Conservation (phyloP, 2,113 vertebrate species). For the Cyrtonyx montezumae region DNA sequence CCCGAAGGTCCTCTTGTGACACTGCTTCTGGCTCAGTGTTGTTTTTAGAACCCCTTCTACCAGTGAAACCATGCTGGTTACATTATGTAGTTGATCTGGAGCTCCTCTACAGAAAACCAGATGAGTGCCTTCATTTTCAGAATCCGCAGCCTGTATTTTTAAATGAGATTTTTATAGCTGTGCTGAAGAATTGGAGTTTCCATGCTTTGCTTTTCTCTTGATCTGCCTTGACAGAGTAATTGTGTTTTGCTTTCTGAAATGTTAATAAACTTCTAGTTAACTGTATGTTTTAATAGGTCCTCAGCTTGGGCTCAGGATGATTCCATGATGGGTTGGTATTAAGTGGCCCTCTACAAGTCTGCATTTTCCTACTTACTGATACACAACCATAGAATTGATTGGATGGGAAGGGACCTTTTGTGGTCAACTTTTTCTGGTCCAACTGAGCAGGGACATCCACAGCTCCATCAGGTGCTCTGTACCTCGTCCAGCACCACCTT, state of each 20-base stretch:
- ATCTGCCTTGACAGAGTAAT: neutral
- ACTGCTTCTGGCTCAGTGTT: neutral
- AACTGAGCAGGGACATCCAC: too few relatives aligned
- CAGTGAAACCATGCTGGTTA: neutral
- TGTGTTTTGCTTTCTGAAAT: rapidly evolving
- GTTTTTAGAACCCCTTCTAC: neutral
- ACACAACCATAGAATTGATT: too few relatives aligned
- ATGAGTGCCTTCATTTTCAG: neutral
- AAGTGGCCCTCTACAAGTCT: neutral
- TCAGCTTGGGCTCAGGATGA: neutral
- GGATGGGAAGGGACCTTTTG: too few relatives aligned
- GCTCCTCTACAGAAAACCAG: neutral
- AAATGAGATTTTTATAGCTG: neutral
- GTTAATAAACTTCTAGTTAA: neutral
- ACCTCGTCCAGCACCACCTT: too few relatives aligned
- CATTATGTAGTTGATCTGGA: neutral
- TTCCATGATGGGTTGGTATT: neutral
- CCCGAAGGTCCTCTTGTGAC: neutral
- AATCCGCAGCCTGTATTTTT: neutral
- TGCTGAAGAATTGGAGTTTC: neutral
- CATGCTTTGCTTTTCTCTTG: neutral
- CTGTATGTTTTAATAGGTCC: neutral
- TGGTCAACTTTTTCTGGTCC: too few relatives aligned
- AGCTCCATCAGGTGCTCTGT: too few relatives aligned
- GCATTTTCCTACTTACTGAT: neutral